Evolutionary conservation across 2,888 invertebrate genomes (phyloP), one percentile per base, ranked within the genome.

Genomic region (Drosophila limbata): DNA sequence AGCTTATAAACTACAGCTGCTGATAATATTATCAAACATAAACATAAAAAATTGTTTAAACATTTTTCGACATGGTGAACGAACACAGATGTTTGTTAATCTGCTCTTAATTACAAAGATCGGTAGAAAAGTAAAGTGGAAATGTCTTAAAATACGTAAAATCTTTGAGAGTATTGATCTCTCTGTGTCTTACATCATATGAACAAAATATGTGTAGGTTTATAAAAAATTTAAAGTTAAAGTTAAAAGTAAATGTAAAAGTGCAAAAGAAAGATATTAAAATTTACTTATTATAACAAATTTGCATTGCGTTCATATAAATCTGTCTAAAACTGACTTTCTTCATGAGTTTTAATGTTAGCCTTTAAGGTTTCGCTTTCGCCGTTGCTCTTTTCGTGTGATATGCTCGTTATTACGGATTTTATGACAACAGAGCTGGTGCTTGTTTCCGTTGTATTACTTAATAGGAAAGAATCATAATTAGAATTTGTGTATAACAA

Each of bases 381-480:
- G 1, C 92, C 92, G 73, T 92, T 92, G 13, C 90, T 89, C 64
- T 91, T 90, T 60, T 91, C 92, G 61, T 93, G 92, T 35, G 92
- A 92, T 82, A 93, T 90, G 75, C 88, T 93, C 42, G 93, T 93
- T 28, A 93, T 93, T 28, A 92, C 88, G 6, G 93, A 93, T 88
- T 93, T 92, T 17, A 93, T 92, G 25, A 93, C 90, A 21, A 93
- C 92, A n/a, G 93, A 92, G 79, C 91, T 93, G 48, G 91, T 91
- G 76, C 77, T 91, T 15, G 92, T 90, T 79, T 93, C 93, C 15
- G 90, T 91, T 11, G 92, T 92, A 66, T 92, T 92, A 51, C 93
- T 92, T 68, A 51, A 77, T 75, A 19, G 25, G 56, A 65, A 48
- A 13, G 37, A 19, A 57, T 11, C 4, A 17, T 21, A 31, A 0